These are phyloP conservation scores for Anadara kagoshimensis DNA, from an alignment of 1,140 invertebrate species.

Conservation along the genomic window DNA sequence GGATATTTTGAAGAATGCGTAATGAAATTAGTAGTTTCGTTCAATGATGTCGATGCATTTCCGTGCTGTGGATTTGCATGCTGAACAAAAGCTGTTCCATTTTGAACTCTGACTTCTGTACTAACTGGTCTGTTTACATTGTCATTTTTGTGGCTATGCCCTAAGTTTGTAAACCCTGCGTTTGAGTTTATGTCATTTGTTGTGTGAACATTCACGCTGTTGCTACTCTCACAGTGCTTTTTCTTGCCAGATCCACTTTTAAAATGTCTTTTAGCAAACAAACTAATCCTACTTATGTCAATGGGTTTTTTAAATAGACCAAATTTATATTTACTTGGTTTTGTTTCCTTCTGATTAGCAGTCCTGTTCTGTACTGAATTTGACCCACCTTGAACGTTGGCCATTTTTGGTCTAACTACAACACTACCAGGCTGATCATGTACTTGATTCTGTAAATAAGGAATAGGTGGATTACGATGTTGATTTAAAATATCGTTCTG, in stretches of 20 bases:
- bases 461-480: constrained; percentile 78
- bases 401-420: constrained; percentile 74
- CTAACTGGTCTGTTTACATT: constrained; percentile 14
- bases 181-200: background rate
- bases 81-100: constrained; percentile 26
- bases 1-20: constrained; percentile 3
- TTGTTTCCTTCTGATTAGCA: constrained; percentile 13
- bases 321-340: constrained; percentile 49
- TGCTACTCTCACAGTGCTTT: constrained; percentile 18
- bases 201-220: constrained; percentile 3
- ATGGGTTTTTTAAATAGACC: constrained; percentile 53
- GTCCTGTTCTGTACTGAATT: constrained; percentile 55
- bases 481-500: constrained; percentile 74
- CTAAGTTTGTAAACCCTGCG: constrained; percentile 1
- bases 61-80: background rate
- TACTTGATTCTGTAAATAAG: constrained; percentile 86
- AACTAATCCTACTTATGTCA: constrained; percentile 38
- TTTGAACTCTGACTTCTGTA: constrained; percentile 37
- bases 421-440: constrained; percentile 64
- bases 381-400: constrained; percentile 68
- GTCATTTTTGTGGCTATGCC: constrained; percentile 1
- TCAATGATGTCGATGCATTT: too few species aligned
- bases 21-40: too few species aligned
- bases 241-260: background rate
- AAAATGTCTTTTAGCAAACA: constrained; percentile 20